Percentiles rank a stretch among this genome's conserved stretches.
phyloP scores from a whole-genome alignment of 2,113 vertebrate species.

The Campylorhamphus procurvoides region DNA sequence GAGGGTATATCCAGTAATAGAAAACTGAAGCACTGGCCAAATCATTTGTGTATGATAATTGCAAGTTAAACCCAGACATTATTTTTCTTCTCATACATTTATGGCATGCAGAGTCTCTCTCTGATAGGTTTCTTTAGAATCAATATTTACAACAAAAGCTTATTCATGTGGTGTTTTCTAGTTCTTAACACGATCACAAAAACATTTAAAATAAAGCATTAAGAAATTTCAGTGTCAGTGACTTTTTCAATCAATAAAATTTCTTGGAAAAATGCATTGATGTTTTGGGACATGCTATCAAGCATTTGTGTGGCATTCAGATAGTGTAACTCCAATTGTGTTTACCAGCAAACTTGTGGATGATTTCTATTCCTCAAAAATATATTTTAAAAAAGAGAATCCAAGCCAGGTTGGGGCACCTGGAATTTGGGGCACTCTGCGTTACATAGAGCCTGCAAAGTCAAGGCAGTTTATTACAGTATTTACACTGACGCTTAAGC shows the following conservation, averaged over 20 bases:
- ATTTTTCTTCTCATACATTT: not conserved
- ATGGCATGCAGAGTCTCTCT: not conserved
- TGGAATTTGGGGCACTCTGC: not conserved
- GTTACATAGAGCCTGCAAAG: not conserved
- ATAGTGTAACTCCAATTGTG: not conserved
- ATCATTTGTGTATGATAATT: not conserved
- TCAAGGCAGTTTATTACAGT: not conserved
- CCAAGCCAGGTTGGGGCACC: not conserved
- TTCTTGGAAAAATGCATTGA: not conserved
- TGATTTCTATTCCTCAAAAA: not conserved
- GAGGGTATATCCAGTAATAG: not conserved
- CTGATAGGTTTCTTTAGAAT: not conserved
- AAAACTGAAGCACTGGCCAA: not conserved
- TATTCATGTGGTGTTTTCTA: not conserved
- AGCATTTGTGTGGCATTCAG: not conserved
- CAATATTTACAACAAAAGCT: conserved; percentile 16
- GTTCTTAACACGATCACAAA: not conserved
- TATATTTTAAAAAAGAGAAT: not conserved
- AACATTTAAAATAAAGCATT: not conserved
- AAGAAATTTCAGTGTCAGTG: not conserved
- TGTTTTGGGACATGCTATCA: not conserved
- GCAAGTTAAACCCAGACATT: not conserved
- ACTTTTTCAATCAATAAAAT: not conserved
- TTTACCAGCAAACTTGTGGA: not conserved
- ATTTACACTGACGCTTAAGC: not conserved